phyloP scores from a whole-genome alignment of 1,140 invertebrate genomes.

The Tetragnatha versicolor region DNA sequence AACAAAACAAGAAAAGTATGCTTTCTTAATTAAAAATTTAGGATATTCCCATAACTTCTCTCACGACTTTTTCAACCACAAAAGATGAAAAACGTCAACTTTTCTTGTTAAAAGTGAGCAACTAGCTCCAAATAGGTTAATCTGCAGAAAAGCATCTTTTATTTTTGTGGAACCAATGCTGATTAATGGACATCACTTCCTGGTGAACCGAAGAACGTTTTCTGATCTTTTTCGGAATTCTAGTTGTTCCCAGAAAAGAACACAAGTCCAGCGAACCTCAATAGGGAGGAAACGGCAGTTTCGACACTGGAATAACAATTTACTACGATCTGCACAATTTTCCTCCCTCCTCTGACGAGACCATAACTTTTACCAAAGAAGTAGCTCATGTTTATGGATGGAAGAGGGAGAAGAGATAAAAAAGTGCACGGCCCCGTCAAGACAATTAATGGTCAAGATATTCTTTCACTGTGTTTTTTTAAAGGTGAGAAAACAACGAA shows the following conservation, averaged over 20 bases:
- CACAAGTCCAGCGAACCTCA: not conserved
- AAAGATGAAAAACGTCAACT: too few species aligned
- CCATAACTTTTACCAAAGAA: not conserved
- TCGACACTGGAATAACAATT: not conserved
- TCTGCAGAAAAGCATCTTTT: not conserved
- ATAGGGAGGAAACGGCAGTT: not conserved
- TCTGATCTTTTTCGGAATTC: too few species aligned
- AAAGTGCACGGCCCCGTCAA: not conserved
- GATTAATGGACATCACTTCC: constrained; percentile 8
- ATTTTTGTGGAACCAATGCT: not conserved
- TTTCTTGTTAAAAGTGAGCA: not conserved
- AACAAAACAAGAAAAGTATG: too few species aligned
- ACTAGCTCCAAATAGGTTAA: not conserved
- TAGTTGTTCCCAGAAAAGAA: too few species aligned
- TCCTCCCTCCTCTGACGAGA: not conserved
- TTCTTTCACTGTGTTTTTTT: too few species aligned
- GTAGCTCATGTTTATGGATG: constrained; percentile 22
- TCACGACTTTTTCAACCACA: too few species aligned
- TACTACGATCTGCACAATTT: not conserved
- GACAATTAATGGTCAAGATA: too few species aligned
- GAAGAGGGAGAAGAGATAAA: not conserved
- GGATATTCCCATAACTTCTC: too few species aligned
- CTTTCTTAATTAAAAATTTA: too few species aligned
- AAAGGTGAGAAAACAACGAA: too few species aligned
- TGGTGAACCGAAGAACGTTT: not conserved